Conservation (phyloP, 2,797 vertebrate genomes). For the Lates japonicus region DNA sequence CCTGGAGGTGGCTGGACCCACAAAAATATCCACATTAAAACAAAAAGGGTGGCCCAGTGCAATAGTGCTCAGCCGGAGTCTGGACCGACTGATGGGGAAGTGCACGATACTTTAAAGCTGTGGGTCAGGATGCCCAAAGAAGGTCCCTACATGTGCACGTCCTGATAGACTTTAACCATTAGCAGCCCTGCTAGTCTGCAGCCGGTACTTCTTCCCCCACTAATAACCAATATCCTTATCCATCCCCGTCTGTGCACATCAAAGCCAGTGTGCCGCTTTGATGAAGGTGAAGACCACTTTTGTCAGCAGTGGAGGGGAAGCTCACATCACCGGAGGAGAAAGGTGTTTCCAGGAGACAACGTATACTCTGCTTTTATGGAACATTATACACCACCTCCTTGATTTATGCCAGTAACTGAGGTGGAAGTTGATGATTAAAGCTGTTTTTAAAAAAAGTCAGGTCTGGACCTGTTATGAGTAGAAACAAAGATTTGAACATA, state of each 20-base stretch:
- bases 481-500: constrained; percentile 35
- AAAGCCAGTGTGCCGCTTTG: constrained; percentile 53
- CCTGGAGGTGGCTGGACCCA: not conserved
- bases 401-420: constrained; percentile 22
- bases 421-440: constrained; percentile 29
- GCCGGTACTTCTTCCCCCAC: constrained; percentile 29
- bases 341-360: constrained; percentile 38
- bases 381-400: not conserved
- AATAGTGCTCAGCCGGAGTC: constrained; percentile 23
- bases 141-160: not conserved
- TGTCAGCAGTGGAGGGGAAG: constrained; percentile 39
- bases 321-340: constrained; percentile 21
- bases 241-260: constrained; percentile 53
- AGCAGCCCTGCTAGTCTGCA: constrained; percentile 31
- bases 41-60: constrained; percentile 17
- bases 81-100: constrained; percentile 22
- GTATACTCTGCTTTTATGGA: constrained; percentile 21
- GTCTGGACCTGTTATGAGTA: constrained; percentile 33
- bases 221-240: constrained; percentile 54
- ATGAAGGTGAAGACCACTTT: constrained; percentile 65
- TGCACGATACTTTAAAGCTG: constrained; percentile 31
- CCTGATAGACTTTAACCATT: constrained; percentile 32
- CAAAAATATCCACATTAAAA: constrained; percentile 12
- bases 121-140: constrained; percentile 24
- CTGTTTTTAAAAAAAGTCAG: constrained; percentile 28